These are phyloP conservation scores for Pimephales promelas DNA, from an alignment of 2,113 vertebrate species.

Conservation along the genomic window DNA sequence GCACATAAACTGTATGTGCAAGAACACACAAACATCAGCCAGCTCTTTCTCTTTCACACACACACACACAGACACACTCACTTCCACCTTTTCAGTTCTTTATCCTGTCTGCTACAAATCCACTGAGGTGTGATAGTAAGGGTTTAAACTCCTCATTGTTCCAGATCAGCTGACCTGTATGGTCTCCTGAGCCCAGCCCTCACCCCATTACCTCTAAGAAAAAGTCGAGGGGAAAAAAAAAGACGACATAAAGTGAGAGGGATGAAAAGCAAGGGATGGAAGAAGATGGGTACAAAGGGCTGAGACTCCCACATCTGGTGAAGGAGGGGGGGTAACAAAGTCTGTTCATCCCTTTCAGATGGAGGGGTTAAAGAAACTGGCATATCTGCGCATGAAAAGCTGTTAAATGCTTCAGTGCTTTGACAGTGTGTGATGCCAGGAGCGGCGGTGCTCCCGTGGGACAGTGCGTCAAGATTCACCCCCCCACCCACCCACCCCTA, in stretches of 20 bases:
- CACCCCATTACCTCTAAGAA: constrained; percentile 70
- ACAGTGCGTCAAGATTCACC: constrained; percentile 43
- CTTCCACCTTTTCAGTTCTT: constrained; percentile 43
- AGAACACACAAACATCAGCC: constrained; percentile 55
- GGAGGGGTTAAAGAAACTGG: constrained; percentile 74
- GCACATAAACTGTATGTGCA: constrained; percentile 6
- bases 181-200: constrained; percentile 60
- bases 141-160: constrained; percentile 71
- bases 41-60: background rate
- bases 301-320: constrained; percentile 70
- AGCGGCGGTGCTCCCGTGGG: constrained; percentile 71
- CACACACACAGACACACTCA: constrained; percentile 21
- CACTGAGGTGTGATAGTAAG: constrained; percentile 70
- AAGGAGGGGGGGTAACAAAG: constrained; percentile 64
- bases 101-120: constrained; percentile 56
- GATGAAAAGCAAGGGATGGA: constrained; percentile 38
- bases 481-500: constrained; percentile 67
- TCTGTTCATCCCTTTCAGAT: constrained; percentile 72
- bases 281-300: constrained; percentile 44
- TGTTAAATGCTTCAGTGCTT: constrained; percentile 82
- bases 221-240: constrained; percentile 58
- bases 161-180: constrained; percentile 71
- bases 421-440: constrained; percentile 80
- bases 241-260: constrained; percentile 53
- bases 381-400: constrained; percentile 69